Percentiles rank a stretch among this genome's conserved stretches.
phyloP scores from a whole-genome alignment of 2,888 invertebrate species.

The Cerceris rybyensis region DNA sequence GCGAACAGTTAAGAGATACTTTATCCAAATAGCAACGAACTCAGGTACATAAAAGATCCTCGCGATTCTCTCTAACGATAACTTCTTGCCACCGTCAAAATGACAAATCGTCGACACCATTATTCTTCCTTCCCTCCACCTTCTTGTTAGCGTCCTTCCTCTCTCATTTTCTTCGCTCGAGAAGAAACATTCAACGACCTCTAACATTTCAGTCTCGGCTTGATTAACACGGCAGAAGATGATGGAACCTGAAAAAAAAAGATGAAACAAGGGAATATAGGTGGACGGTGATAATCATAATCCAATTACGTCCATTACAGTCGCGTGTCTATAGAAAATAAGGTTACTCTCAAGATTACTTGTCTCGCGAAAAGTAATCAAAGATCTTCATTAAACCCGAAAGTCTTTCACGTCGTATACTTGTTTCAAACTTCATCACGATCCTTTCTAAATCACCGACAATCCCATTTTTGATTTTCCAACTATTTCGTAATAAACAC shows the following conservation, averaged over 20 bases:
- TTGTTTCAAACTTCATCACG: too few species aligned
- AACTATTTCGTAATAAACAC: too few species aligned
- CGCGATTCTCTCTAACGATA: too few species aligned
- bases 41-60: too few species aligned
- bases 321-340: slow-evolving; percentile 28
- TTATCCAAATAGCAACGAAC: too few species aligned
- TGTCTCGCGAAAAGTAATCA: neutral
- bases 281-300: slow-evolving; percentile 36
- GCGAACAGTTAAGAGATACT: too few species aligned
- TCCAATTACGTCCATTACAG: slow-evolving; percentile 18
- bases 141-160: slow-evolving; percentile 3
- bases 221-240: neutral
- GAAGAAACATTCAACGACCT: slow-evolving; percentile 27
- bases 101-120: neutral
- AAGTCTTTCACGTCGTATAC: too few species aligned
- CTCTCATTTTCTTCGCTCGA: slow-evolving; percentile 28
- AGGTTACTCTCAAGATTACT: neutral
- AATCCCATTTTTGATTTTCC: too few species aligned
- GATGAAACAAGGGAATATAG: neutral
- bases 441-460: too few species aligned
- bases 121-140: neutral
- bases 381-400: too few species aligned
- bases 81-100: neutral
- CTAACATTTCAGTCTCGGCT: neutral
- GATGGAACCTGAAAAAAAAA: slow-evolving; percentile 10